A percentile compares a stretch with the other conserved stretches of the same genome.
phyloP scores from a whole-genome alignment of 2,888 invertebrate species.

The Oegoconia quadripuncta region DNA sequence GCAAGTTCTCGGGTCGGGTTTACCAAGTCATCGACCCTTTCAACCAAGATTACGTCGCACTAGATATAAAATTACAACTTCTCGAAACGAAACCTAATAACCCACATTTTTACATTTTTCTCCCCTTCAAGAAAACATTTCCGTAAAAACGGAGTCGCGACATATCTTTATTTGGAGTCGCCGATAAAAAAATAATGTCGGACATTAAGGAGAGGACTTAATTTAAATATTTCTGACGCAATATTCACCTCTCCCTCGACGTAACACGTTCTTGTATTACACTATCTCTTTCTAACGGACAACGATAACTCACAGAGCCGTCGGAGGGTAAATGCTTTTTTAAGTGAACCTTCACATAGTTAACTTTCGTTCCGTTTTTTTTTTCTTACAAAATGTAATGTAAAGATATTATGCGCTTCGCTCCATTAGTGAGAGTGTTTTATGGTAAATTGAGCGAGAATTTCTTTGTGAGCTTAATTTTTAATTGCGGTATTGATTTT shows the following conservation, averaged over 20 bases:
- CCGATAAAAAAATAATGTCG: conserved; percentile 77
- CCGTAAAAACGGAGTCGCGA: conserved; percentile 33
- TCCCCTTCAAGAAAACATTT: conserved; percentile 35
- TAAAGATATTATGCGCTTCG: conserved; percentile 32
- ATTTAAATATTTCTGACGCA: conserved; percentile 71
- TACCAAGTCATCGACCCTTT: no score
- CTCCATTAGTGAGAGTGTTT: conserved; percentile 45
- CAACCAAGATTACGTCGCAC: no score
- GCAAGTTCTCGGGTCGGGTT: no score
- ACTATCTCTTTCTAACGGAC: conserved; percentile 35
- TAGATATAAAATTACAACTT: conserved; percentile 4
- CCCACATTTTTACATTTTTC: conserved; percentile 26
- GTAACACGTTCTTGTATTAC: conserved; percentile 16
- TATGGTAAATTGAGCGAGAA: conserved; percentile 31
- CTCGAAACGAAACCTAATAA: conserved; percentile 18
- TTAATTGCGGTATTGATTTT: conserved; percentile 7
- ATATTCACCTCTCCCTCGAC: conserved; percentile 31
- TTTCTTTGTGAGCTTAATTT: conserved; percentile 13
- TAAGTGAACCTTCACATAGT: conserved; percentile 51
- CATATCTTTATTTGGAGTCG: conserved; percentile 67
- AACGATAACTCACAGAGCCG: conserved; percentile 59
- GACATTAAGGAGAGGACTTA: conserved; percentile 70
- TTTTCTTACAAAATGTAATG: conserved; percentile 45
- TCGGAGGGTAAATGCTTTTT: conserved; percentile 64
- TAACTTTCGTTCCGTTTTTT: conserved; percentile 26